Conservation (phyloP, 1,140 invertebrate genomes). For the Leptinotarsa defecta region DNA sequence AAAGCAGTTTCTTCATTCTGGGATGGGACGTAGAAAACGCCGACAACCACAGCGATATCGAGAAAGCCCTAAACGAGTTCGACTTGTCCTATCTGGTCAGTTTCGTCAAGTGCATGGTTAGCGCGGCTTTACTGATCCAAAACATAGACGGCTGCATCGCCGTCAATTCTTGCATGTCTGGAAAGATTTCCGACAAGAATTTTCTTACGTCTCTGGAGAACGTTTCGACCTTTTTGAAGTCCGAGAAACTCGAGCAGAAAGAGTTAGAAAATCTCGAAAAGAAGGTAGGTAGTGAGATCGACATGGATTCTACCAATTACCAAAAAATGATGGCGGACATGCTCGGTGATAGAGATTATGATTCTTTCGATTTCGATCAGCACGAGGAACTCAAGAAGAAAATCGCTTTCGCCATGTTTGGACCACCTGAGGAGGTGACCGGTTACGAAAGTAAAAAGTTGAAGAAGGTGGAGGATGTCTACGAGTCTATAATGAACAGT, state of each 20-base stretch:
- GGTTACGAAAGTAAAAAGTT: slow-evolving; percentile 39
- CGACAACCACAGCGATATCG: slow-evolving; percentile 37
- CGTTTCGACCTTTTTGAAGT: slow-evolving; percentile 24
- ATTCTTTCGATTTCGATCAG: slow-evolving; percentile 45
- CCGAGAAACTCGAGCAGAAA: slow-evolving; percentile 34
- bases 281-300: slow-evolving; percentile 17
- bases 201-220: slow-evolving; percentile 32
- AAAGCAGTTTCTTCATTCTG: slow-evolving; percentile 35
- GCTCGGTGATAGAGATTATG: slow-evolving; percentile 50
- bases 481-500: slow-evolving; percentile 34
- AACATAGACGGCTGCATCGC: slow-evolving; percentile 33
- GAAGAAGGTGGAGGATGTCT: slow-evolving; percentile 37
- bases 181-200: slow-evolving; percentile 33
- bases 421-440: slow-evolving; percentile 36
- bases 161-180: slow-evolving; percentile 34
- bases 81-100: slow-evolving; percentile 32
- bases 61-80: slow-evolving; percentile 30
- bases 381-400: slow-evolving; percentile 44
- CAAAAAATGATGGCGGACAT: slow-evolving; percentile 47
- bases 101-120: slow-evolving; percentile 31
- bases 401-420: slow-evolving; percentile 48
- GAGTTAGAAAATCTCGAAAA: slow-evolving; percentile 31
- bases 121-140: slow-evolving; percentile 34
- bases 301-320: slow-evolving; percentile 37
- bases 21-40: slow-evolving; percentile 43